Base-by-base conservation (phyloP, 2,113 vertebrate genomes). In the Onychostoma macrolepis region DNA sequence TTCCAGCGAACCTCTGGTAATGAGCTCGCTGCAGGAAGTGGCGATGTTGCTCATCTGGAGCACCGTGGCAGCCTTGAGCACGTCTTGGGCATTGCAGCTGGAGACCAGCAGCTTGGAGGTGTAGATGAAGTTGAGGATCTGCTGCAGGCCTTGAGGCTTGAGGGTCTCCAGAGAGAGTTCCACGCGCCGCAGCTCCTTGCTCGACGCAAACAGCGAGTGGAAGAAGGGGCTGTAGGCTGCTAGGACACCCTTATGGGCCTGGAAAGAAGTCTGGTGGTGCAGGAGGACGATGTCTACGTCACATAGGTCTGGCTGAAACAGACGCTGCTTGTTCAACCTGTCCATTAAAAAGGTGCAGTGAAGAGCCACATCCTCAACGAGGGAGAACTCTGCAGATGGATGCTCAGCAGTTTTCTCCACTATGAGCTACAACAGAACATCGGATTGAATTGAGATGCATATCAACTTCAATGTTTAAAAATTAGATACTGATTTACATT, bases 51-150 rank as follows among this genome's bases (percentile, higher is more conserved):
- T 96, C 96, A 97, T 97, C 93, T 97, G 96, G 90, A 97, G 93
- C 90, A 97, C 92, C 0, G 95, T 94, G 3, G 97, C 96, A 0
- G 96, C 96, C 0, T 95, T 96, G 79, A 97, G 91, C 88, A 97
- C 96, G 8, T 97, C 97, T 90, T 95, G 96, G 72, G 96, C 95
- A 88, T 96, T 97, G 93, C 94, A 92, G 0, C 94, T 92, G 89
- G 96, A 97, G 89, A 97, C 96, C 17, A 96, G 93, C 87, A 97
- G 95, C 93, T 96, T 97, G 86, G 97, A 97, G 0, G 97, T 97
- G 90, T 97, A 97, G 94, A 97, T 97, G 92, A 97, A 97, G 88
- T 96, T 96, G 79, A 97, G 96, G 90, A 97, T 96, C 93, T 97
- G 96, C 92, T 96, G 96, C 58, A 97, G 94, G 83, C 97, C 97